Conservation (phyloP, 2,888 invertebrate genomes). For the Ceratothoa steindachneri region DNA sequence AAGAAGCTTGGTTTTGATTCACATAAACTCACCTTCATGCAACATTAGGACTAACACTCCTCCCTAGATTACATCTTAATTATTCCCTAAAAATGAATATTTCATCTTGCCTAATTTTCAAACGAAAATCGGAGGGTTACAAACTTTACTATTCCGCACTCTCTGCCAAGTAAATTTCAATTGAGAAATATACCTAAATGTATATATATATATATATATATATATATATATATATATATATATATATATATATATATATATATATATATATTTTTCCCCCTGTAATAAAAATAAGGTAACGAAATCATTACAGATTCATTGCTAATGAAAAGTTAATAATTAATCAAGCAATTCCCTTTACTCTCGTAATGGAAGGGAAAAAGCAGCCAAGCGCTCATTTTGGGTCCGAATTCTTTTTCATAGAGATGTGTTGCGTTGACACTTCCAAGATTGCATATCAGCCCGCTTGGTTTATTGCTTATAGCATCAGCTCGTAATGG, state of each 20-base stretch:
- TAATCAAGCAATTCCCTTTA: not conserved
- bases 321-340: not conserved
- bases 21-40: no score
- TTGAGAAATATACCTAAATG: no score
- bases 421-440: not conserved
- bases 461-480: not conserved
- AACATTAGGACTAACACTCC: no score
- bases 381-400: not conserved
- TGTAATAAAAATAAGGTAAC: not conserved
- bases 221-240: not conserved
- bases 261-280: not conserved
- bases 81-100: no score
- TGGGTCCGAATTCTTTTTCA: not conserved
- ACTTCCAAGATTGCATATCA: not conserved
- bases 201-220: not conserved
- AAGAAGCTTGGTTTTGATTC: no score
- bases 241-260: not conserved
- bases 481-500: not conserved
- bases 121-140: no score
- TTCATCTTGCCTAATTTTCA: no score
- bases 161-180: no score
- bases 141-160: no score
- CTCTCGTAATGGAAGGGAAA: not conserved
- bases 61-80: no score
- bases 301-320: not conserved